Conservation (phyloP, 2,797 vertebrate genomes). For the Danio albolineatus region DNA sequence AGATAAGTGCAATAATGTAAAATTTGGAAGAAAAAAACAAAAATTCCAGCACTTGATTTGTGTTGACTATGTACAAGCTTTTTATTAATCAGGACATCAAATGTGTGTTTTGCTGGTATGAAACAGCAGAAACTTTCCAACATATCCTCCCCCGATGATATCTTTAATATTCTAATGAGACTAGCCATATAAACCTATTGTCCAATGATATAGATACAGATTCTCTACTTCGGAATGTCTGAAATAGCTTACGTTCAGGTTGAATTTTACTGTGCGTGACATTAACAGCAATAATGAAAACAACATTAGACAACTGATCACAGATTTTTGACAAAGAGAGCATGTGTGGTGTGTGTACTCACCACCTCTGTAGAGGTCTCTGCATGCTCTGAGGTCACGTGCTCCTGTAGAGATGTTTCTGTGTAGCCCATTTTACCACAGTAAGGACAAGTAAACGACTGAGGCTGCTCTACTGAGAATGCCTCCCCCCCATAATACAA, state of each 20-base stretch:
- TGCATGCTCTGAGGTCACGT: constrained; percentile 96
- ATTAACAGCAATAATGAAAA: too few relatives aligned
- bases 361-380: constrained; percentile 99
- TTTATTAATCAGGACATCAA: neutral
- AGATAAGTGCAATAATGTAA: too few relatives aligned
- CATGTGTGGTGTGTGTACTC: constrained; percentile 71
- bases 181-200: too few relatives aligned
- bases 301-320: neutral
- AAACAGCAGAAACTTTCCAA: neutral
- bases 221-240: too few relatives aligned
- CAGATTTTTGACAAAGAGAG: neutral
- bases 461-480: constrained; percentile 98
- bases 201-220: too few relatives aligned
- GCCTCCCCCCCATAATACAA: constrained; percentile 99
- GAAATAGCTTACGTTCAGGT: too few relatives aligned
- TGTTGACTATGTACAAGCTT: neutral
- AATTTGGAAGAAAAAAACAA: too few relatives aligned
- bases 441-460: constrained; percentile 99
- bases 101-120: neutral
- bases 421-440: constrained; percentile 99
- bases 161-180: neutral
- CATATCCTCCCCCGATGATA: neutral
- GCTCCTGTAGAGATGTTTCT: constrained; percentile 98
- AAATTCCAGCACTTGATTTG: neutral
- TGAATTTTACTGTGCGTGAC: too few relatives aligned